These are phyloP conservation scores for Chymomyza costata DNA, from an alignment of 1,140 invertebrate species.

Conservation along the genomic window DNA sequence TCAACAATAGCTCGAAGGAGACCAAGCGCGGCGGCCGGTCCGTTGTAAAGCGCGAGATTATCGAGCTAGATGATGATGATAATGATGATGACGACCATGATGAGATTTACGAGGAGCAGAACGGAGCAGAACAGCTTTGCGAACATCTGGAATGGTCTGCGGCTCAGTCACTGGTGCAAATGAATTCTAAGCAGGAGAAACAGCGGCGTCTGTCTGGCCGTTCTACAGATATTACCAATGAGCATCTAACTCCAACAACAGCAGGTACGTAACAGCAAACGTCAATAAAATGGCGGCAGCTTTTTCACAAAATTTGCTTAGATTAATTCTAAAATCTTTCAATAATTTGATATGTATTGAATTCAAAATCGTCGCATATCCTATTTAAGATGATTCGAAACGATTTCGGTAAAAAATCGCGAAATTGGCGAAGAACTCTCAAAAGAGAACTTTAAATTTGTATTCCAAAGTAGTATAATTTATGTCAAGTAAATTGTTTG, in stretches of 20 bases:
- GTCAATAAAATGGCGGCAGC: slow-evolving; percentile 10
- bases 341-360: too few relatives aligned
- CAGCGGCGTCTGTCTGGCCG: slow-evolving; percentile 39
- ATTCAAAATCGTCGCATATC: too few relatives aligned
- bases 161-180: slow-evolving; percentile 70
- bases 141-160: slow-evolving; percentile 67
- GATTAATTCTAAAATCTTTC: too few relatives aligned
- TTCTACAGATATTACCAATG: too few relatives aligned
- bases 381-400: too few relatives aligned
- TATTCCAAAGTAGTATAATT: too few relatives aligned
- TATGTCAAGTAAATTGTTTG: too few relatives aligned
- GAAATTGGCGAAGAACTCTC: too few relatives aligned
- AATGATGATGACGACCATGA: slow-evolving; percentile 18
- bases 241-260: slow-evolving; percentile 1
- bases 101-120: slow-evolving; percentile 1
- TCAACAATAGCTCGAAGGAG: slow-evolving; percentile 24
- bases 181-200: slow-evolving; percentile 71
- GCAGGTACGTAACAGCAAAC: not conserved
- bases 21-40: slow-evolving; percentile 38
- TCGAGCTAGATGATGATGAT: slow-evolving; percentile 51
- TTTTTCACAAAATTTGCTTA: too few relatives aligned
- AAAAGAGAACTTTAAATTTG: too few relatives aligned
- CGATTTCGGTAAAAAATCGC: too few relatives aligned
- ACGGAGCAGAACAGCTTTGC: slow-evolving; percentile 33
- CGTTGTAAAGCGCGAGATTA: slow-evolving; percentile 52